A percentile compares a stretch with the other conserved stretches of the same genome.
phyloP scores from a whole-genome alignment of 2,888 invertebrate species.

The Fragum fragum region DNA sequence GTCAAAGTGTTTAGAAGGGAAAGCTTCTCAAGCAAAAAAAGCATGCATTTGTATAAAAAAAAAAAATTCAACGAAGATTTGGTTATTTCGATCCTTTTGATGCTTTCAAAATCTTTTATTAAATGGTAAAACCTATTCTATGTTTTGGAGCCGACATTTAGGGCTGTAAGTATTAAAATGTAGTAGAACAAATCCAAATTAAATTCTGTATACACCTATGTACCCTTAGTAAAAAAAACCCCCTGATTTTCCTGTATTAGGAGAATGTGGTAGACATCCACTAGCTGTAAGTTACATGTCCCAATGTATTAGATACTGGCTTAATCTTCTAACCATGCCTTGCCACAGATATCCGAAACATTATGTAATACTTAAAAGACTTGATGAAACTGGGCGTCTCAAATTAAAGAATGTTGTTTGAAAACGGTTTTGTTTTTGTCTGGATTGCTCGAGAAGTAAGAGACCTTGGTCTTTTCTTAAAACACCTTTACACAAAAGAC shows the following conservation, averaged over 20 bases:
- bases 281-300: conserved; percentile 11
- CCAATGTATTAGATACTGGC: conserved; percentile 40
- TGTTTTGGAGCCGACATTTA: conserved; percentile 11
- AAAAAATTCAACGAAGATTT: neutral
- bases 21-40: neutral
- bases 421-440: conserved; percentile 43
- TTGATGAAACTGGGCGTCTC: conserved; percentile 38
- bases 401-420: conserved; percentile 34
- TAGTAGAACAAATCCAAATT: neutral
- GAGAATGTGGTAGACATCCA: conserved; percentile 33
- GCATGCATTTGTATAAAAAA: neutral
- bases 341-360: conserved; percentile 35
- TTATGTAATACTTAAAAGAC: conserved; percentile 22
- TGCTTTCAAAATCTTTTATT: conserved; percentile 16
- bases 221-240: conserved; percentile 16
- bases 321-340: conserved; percentile 27
- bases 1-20: neutral
- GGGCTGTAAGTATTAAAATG: conserved; percentile 4
- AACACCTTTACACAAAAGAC: conserved; percentile 24
- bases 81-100: conserved; percentile 2
- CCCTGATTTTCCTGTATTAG: conserved; percentile 1
- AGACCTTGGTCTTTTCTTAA: conserved; percentile 19
- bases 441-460: conserved; percentile 37
- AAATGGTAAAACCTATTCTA: conserved; percentile 10
- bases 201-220: conserved; percentile 10